phyloP scores from a whole-genome alignment of 1,140 invertebrate genomes.

The Solen grandis region DNA sequence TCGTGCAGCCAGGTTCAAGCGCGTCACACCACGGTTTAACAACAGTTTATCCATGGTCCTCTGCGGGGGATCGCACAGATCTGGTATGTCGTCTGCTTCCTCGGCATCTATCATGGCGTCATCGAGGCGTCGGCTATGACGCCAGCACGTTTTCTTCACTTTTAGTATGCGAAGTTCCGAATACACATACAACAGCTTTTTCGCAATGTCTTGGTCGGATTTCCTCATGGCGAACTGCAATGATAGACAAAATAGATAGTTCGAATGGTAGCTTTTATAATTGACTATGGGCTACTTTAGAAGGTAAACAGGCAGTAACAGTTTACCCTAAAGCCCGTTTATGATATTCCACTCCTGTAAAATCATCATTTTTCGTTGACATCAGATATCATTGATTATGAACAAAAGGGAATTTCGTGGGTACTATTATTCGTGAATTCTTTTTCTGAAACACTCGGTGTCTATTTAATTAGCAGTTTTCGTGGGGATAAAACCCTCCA shows the following conservation, averaged over 20 bases:
- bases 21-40: slow-evolving; percentile 20
- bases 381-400: not conserved
- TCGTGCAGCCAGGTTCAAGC: slow-evolving; percentile 27
- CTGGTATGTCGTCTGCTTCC: slow-evolving; percentile 40
- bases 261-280: not conserved
- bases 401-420: not conserved
- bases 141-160: slow-evolving; percentile 29
- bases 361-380: not conserved
- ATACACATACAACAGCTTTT: slow-evolving; percentile 17
- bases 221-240: slow-evolving; percentile 25
- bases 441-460: too few relatives aligned
- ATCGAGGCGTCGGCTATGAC: slow-evolving; percentile 27
- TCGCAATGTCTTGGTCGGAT: slow-evolving; percentile 16
- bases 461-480: not conserved
- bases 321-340: not conserved
- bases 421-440: too few relatives aligned
- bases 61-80: slow-evolving; percentile 40
- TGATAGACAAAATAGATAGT: not conserved
- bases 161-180: slow-evolving; percentile 29
- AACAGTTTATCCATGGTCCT: slow-evolving; percentile 30
- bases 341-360: not conserved
- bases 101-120: slow-evolving; percentile 39
- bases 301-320: not conserved
- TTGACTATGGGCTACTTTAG: not conserved
- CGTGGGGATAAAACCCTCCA: not conserved